Percentiles rank a stretch among this genome's conserved stretches.
Evolutionary conservation across 2,888 invertebrate species (phyloP).

Genomic region (Epistrophella euchroma): DNA sequence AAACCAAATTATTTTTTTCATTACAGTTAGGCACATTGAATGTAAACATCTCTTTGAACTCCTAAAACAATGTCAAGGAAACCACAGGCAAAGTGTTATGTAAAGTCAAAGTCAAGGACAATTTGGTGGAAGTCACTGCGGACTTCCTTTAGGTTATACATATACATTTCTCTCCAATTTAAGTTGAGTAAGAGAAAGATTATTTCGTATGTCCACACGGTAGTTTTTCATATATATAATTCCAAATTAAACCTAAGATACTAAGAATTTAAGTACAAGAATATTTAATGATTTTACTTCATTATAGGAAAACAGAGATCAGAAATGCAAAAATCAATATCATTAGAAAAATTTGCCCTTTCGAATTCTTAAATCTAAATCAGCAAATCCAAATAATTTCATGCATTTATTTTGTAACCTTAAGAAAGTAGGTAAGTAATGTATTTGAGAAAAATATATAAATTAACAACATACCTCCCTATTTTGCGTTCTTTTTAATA

Average conservation of each 20-base stretch:
- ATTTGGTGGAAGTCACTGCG: slow-evolving; percentile 2
- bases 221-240: not conserved
- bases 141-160: not conserved
- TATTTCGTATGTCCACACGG: not conserved
- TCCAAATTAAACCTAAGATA: not conserved
- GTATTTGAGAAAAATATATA: not conserved
- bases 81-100: slow-evolving; percentile 28
- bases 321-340: slow-evolving; percentile 21
- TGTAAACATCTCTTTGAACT: slow-evolving; percentile 6
- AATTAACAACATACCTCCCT: slow-evolving; percentile 49
- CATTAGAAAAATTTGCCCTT: not conserved
- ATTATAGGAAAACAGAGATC: not conserved
- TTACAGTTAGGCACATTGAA: not conserved
- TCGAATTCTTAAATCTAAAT: not conserved
- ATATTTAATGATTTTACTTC: not conserved
- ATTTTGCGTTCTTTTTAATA: slow-evolving; percentile 47
- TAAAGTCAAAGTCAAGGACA: slow-evolving; percentile 61
- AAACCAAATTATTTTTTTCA: slow-evolving; percentile 2
- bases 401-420: not conserved
- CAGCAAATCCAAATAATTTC: not conserved
- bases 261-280: not conserved
- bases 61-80: slow-evolving; percentile 42
- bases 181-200: not conserved
- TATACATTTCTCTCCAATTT: not conserved
- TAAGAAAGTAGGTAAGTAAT: not conserved